Evolutionary conservation across 2,113 vertebrate genomes (phyloP).

Genomic region (Enhydra lutris): DNA sequence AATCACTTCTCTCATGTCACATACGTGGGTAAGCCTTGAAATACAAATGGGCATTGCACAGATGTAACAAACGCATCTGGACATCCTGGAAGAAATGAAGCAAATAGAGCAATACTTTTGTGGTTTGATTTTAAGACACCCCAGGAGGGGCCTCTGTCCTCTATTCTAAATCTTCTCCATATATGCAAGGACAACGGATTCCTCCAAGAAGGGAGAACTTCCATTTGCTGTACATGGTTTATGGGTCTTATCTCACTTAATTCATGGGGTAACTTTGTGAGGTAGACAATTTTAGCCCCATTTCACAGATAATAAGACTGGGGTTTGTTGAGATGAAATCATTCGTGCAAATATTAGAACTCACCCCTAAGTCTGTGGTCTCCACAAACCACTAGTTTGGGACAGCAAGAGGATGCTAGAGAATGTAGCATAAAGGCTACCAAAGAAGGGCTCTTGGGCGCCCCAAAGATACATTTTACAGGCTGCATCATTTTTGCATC

Average conservation of each 20-base stretch:
- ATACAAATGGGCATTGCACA: not conserved
- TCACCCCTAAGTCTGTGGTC: not conserved
- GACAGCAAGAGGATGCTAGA: not conserved
- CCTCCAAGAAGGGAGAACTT: not conserved
- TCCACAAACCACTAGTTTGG: not conserved
- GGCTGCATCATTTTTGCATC: not conserved
- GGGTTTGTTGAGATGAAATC: not conserved
- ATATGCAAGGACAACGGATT: not conserved
- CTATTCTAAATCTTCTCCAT: not conserved
- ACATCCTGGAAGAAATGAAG: not conserved
- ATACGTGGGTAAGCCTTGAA: not conserved
- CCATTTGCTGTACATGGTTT: not conserved
- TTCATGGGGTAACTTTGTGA: not conserved
- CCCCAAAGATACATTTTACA: not conserved
- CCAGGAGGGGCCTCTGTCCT: not conserved
- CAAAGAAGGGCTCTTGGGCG: not conserved
- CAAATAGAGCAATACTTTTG: not conserved
- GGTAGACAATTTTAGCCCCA: not conserved
- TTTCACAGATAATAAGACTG: not conserved
- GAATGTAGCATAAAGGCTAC: not conserved
- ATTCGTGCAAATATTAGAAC: not conserved
- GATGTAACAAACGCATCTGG: rapidly evolving
- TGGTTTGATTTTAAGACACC: not conserved
- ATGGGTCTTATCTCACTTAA: not conserved
- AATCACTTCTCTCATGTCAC: not conserved